phyloP scores from a whole-genome alignment of 2,888 invertebrate species.

The Sthenelais limicola region DNA sequence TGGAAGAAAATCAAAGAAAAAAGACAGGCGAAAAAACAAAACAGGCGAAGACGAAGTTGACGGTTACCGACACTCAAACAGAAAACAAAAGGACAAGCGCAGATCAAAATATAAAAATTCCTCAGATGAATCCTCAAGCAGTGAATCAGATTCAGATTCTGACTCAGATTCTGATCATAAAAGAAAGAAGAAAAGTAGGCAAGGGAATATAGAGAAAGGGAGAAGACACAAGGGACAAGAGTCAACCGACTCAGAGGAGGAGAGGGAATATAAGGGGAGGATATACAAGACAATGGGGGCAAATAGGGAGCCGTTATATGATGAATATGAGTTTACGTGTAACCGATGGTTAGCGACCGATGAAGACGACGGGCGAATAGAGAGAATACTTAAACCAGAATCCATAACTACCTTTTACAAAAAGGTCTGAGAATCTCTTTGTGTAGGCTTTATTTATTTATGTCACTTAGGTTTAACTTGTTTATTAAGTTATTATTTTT shows the following conservation, averaged over 20 bases:
- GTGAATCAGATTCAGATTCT: conserved; percentile 15
- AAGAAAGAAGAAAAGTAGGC: conserved; percentile 13
- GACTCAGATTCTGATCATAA: conserved; percentile 17
- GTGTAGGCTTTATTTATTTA: too few species aligned
- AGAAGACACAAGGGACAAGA: conserved; percentile 31
- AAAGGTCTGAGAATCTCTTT: conserved; percentile 2
- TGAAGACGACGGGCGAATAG: conserved; percentile 32
- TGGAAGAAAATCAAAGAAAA: conserved; percentile 1
- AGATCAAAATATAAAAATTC: not conserved
- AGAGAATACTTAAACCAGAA: conserved; percentile 19
- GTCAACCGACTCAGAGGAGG: conserved; percentile 38
- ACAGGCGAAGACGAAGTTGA: not conserved
- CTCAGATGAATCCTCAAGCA: not conserved
- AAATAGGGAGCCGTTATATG: conserved; percentile 44
- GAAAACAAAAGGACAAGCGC: not conserved
- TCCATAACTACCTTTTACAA: conserved; percentile 39
- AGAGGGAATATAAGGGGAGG: conserved; percentile 15
- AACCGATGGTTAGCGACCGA: conserved; percentile 35
- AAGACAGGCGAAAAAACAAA: not conserved
- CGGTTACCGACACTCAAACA: not conserved
- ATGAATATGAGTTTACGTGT: conserved; percentile 38
- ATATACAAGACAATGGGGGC: conserved; percentile 28
- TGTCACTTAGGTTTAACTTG: too few species aligned
- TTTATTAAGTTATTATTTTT: too few species aligned
- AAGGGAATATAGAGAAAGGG: conserved; percentile 10